Conservation (phyloP, 2,113 vertebrate genomes). For the Salvator merianae region DNA sequence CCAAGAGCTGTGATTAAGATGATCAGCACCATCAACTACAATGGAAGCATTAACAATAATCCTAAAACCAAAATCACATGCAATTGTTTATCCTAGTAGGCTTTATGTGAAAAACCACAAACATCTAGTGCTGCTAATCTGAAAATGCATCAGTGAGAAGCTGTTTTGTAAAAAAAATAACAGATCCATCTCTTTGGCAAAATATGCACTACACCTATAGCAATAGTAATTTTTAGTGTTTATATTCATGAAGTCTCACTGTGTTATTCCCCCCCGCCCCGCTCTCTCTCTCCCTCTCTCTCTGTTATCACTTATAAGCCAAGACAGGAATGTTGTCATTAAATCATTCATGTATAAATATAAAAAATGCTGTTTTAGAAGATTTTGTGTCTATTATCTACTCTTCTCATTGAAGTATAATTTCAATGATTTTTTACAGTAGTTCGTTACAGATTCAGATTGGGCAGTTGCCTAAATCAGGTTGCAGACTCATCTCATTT, state of each 20-base stretch:
- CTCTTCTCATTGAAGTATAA: not conserved
- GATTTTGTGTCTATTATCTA: not conserved
- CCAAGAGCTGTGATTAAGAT: no score
- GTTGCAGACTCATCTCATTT: no score
- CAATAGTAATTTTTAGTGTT: conserved; percentile 38
- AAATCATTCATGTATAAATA: conserved; percentile 25
- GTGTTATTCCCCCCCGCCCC: conserved; percentile 7
- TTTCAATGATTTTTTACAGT: conserved; percentile 13
- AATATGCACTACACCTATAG: not conserved
- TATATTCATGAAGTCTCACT: conserved; percentile 41
- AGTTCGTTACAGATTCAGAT: conserved; percentile 39
- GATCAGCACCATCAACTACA: no score
- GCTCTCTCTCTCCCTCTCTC: conserved; percentile 6
- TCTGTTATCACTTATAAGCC: not conserved
- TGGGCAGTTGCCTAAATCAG: no score
- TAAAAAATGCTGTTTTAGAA: not conserved
- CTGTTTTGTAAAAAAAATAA: conserved; percentile 34
- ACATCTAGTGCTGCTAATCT: conserved; percentile 32
- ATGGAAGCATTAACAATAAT: no score
- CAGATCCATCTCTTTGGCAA: conserved; percentile 10
- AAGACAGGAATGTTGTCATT: not conserved
- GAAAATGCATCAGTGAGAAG: conserved; percentile 20
- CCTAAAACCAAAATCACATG: no score
- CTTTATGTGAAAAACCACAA: no score
- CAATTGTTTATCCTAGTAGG: no score